These are phyloP conservation scores for Pseudomyrmex pallidus DNA, from an alignment of 1,140 invertebrate species.

Conservation along the genomic window DNA sequence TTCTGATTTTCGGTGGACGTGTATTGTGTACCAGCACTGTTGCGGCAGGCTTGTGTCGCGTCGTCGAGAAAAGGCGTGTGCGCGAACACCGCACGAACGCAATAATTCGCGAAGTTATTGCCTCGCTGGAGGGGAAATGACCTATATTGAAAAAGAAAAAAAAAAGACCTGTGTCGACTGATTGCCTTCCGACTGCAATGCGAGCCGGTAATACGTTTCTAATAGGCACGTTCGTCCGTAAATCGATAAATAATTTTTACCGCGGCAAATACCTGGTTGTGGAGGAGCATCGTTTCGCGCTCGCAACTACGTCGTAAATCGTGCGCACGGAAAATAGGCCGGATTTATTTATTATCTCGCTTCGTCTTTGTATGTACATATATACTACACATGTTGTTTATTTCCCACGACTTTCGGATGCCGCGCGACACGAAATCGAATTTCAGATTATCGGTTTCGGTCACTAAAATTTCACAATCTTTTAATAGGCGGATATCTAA, in stretches of 20 bases:
- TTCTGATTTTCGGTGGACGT: background rate
- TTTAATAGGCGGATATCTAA: background rate
- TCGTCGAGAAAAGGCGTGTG: constrained; percentile 11
- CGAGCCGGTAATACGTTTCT: constrained; percentile 61
- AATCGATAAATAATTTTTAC: constrained; percentile 71
- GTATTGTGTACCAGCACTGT: constrained; percentile 18
- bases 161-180: constrained; percentile 2
- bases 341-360: constrained; percentile 52
- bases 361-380: background rate
- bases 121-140: constrained; percentile 18
- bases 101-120: constrained; percentile 38
- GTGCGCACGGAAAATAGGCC: constrained; percentile 55
- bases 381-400: constrained; percentile 15
- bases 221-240: constrained; percentile 57
- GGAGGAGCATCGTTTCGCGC: constrained; percentile 18
- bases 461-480: constrained; percentile 7
- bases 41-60: constrained; percentile 4
- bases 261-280: constrained; percentile 11
- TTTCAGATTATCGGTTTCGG: background rate
- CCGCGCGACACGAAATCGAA: constrained; percentile 10
- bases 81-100: constrained; percentile 14
- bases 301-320: constrained; percentile 49
- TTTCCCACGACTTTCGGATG: background rate
- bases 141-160: constrained; percentile 41
- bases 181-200: constrained; percentile 61